Evolutionary conservation across 2,888 invertebrate species (phyloP), one percentile per base, ranked within the genome.

Genomic region (Cephus rjabovi): DNA sequence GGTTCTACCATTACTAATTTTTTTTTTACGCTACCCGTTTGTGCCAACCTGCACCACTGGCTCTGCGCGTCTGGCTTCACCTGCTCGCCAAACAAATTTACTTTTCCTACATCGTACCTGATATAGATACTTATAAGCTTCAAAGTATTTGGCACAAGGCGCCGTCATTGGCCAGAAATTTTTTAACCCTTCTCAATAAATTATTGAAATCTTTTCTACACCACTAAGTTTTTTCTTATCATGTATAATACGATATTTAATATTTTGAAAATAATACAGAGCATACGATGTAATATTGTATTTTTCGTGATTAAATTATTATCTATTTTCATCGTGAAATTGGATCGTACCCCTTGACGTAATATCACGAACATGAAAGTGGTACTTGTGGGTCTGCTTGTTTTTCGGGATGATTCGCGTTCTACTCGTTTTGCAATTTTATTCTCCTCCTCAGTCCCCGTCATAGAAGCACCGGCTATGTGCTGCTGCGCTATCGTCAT

Each of bases 381-480:
- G 56, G 56, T 30, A 75, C 77, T 71, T 34, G 71, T 31, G 11
- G 71, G 71, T 71, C 33, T 34, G 71, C 71, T 71, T 34, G 71
- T 34, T 71, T 71, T 71, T 71, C 71, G 33, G 71, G 71, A 34
- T 71, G 71, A 71, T 56, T 56, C 23, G 23, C 56, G 56, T 56
- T 23, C 56, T 56, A 56, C 23, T 56, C 56, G 83, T 83, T 86
- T 85, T 81, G 83, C 84, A 87, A 87, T 88, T 87, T 86, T 86
- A 87, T 87, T 86, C 83, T 80, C 77, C 80, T 77, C 81, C 80
- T 79, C 79, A 81, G 83, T 81, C 79, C 81, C 80, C 79, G 56
- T 23, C 9, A 15, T 23, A 23, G 23, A 6, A 56, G 56, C 56
- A 23, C 56, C 9, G 15, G 23, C 56, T 56, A 56, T 23, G 6